Evolutionary conservation across 2,888 invertebrate genomes (phyloP).

Genomic region (Choreutis nemorana): DNA sequence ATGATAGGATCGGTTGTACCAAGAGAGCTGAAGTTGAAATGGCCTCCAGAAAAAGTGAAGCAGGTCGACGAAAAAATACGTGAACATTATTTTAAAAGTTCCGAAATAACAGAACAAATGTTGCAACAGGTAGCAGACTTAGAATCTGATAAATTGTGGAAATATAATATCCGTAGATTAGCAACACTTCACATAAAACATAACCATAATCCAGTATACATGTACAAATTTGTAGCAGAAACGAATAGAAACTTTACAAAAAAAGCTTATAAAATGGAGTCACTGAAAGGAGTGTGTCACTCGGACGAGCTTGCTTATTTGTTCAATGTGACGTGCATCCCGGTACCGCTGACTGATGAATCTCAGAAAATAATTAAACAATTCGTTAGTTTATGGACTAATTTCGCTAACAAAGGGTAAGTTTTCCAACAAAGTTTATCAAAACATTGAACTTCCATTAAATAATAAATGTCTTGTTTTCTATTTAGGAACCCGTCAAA

Average conservation of each 20-base stretch:
- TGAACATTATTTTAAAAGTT: slow-evolving; percentile 34
- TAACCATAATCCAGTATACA: slow-evolving; percentile 27
- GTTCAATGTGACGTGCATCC: slow-evolving; percentile 38
- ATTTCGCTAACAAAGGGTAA: slow-evolving; percentile 48
- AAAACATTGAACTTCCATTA: not conserved
- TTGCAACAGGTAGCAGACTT: slow-evolving; percentile 32
- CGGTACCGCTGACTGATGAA: slow-evolving; percentile 38
- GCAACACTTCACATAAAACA: slow-evolving; percentile 29
- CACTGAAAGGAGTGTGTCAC: slow-evolving; percentile 42
- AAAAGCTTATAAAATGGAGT: slow-evolving; percentile 37
- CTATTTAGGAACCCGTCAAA: slow-evolving; percentile 43
- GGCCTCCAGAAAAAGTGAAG: slow-evolving; percentile 22
- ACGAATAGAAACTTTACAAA: slow-evolving; percentile 47
- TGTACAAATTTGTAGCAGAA: slow-evolving; percentile 45
- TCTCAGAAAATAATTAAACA: slow-evolving; percentile 28
- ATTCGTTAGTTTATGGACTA: slow-evolving; percentile 38
- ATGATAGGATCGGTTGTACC: slow-evolving; percentile 38
- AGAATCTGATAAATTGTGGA: slow-evolving; percentile 38
- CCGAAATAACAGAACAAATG: slow-evolving; percentile 24
- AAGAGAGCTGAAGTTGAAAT: slow-evolving; percentile 42
- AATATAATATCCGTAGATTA: slow-evolving; percentile 40
- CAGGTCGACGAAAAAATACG: slow-evolving; percentile 33
- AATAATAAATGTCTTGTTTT: not conserved
- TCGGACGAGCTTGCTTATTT: slow-evolving; percentile 46
- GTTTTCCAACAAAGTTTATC: slow-evolving; percentile 9